These are phyloP conservation scores for Monochamus saltuarius DNA, from an alignment of 1,140 invertebrate species.

Conservation along the genomic window DNA sequence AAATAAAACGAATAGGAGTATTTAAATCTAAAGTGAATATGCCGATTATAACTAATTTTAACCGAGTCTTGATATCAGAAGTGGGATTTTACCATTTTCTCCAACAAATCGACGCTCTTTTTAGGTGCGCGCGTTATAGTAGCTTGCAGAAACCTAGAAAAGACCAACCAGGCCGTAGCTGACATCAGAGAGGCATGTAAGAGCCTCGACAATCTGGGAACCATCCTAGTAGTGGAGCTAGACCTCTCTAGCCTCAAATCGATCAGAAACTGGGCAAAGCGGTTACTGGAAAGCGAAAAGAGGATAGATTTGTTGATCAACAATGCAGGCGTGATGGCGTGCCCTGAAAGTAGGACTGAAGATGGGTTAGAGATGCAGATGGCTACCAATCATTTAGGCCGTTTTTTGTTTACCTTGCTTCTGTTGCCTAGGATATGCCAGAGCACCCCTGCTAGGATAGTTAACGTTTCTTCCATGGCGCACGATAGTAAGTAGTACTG, in stretches of 20 bases:
- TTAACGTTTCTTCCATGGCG: conserved; percentile 64
- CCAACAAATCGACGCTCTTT: conserved; percentile 7
- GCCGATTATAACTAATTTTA: background rate
- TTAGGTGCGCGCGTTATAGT: conserved; percentile 53
- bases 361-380: conserved; percentile 82
- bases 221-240: conserved; percentile 61
- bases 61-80: background rate
- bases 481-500: conserved; percentile 53
- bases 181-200: conserved; percentile 54
- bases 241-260: conserved; percentile 73
- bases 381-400: conserved; percentile 79
- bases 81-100: background rate
- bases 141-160: conserved; percentile 51
- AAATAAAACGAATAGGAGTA: too few relatives aligned
- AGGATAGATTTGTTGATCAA: conserved; percentile 77
- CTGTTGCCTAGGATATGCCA: conserved; percentile 64
- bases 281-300: conserved; percentile 60
- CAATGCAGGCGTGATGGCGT: conserved; percentile 79
- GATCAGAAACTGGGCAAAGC: conserved; percentile 67
- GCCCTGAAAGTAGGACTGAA: conserved; percentile 62
- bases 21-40: too few relatives aligned
- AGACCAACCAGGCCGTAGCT: conserved; percentile 46
- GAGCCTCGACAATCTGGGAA: conserved; percentile 54
- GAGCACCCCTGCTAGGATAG: conserved; percentile 55
- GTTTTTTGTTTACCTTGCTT: conserved; percentile 81